Evolutionary conservation across 2,797 vertebrate species (phyloP), one percentile per base, ranked within the genome.

Genomic region (Tenualosa ilisha): DNA sequence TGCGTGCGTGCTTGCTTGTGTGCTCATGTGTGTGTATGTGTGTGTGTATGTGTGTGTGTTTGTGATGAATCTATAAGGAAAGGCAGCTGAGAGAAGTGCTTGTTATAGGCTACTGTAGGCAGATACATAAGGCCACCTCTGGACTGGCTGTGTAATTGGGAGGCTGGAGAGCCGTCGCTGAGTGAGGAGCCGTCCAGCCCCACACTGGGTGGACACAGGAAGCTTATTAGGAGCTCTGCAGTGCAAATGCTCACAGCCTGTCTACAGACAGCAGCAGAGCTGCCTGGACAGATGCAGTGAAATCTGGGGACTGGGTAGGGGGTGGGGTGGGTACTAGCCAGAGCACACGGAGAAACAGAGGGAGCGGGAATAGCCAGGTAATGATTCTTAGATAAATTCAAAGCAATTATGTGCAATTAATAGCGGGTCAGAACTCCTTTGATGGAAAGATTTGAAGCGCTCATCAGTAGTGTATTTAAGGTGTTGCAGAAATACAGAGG

Each of bases 181-280:
- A 17, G 65, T 2, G 61, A 68, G 65, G 65, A 68, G 65, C 65
- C 12, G 72, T 4, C 31, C 26, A 15, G 72, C 40, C 43, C 72
- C 72, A 43, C 37, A 20, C 37, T 40, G 40, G 4, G 65, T 40
- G 72, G 72, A 79, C 72, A 79, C 72, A 79, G 37, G 72, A 11
- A 79, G 72, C 72, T 43, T 79, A 79, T 79, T 79, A 46, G 5
- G 72, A 79, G 40, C 72, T 43, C 37, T 40, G 72, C 72, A 43
- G 37, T 2, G 15, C 72, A 22, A 46, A 46, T 20, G 43, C 72
- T 79, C 13, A 43, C 50, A 17, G 37, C 72, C 5, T n/a, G 2
- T 22, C n/a, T 9, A 9, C 59, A n/a, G 22, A 6, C 15, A 54
- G 53, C 53, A 20, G 54, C 54, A 56, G 54, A 17, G 17, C n/a